These are phyloP conservation scores for Lepidochitona cinerea DNA, from an alignment of 2,888 invertebrate genomes.

Conservation along the genomic window DNA sequence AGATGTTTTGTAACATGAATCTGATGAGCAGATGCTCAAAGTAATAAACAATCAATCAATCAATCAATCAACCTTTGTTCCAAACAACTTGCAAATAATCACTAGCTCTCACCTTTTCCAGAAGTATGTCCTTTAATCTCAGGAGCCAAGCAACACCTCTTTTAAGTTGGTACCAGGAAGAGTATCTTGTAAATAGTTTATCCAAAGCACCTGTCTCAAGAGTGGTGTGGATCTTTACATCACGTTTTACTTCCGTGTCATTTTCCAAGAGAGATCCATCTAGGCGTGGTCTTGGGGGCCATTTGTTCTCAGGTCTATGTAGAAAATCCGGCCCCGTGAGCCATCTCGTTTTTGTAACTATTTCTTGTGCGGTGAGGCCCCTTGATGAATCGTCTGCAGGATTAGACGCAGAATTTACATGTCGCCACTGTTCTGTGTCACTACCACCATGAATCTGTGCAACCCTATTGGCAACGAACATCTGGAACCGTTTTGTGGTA, in stretches of 20 bases:
- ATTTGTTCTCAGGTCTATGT: background rate
- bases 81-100: too few relatives aligned
- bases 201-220: background rate
- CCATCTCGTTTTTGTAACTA: background rate
- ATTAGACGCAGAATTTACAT: slow-evolving; percentile 1
- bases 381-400: slow-evolving; percentile 10
- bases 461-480: too few relatives aligned
- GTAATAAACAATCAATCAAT: too few relatives aligned
- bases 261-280: background rate
- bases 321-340: slow-evolving; percentile 7
- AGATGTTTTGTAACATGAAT: too few relatives aligned
- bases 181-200: background rate
- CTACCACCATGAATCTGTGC: too few relatives aligned
- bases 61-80: too few relatives aligned
- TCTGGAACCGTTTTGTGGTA: slow-evolving; percentile 9
- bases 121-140: background rate
- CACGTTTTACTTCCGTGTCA: slow-evolving; percentile 2
- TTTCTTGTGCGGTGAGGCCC: background rate
- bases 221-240: background rate
- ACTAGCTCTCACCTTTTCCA: background rate
- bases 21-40: too few relatives aligned
- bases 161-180: background rate
- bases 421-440: slow-evolving; percentile 11
- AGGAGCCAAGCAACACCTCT: slow-evolving; percentile 6
- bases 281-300: background rate